These are phyloP conservation scores for Lasioglossum malachurum DNA, from an alignment of 2,888 invertebrate genomes.

Conservation along the genomic window DNA sequence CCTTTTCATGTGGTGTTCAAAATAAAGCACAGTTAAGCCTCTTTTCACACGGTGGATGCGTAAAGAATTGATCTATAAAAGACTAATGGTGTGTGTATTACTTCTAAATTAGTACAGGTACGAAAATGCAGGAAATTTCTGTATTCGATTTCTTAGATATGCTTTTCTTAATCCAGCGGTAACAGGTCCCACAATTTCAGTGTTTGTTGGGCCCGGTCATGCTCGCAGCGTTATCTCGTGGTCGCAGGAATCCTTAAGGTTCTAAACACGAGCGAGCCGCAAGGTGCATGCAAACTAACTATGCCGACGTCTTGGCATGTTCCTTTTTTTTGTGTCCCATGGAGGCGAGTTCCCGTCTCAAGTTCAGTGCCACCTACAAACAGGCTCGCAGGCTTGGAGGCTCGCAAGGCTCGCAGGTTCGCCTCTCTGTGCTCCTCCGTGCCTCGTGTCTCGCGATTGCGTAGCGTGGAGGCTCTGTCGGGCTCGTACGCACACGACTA, in stretches of 20 bases:
- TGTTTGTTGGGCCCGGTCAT: background rate
- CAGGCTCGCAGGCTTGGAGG: constrained; percentile 64
- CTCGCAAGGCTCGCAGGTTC: background rate
- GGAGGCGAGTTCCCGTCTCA: constrained; percentile 69
- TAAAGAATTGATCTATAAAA: no score
- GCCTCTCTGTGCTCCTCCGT: background rate
- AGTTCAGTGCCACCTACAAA: constrained; percentile 76
- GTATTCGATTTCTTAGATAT: no score
- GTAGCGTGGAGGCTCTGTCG: constrained; percentile 30
- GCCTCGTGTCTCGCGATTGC: background rate
- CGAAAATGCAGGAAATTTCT: no score
- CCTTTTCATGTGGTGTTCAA: no score
- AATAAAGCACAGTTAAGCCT: no score
- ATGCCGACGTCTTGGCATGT: constrained; percentile 33
- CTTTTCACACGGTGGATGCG: no score
- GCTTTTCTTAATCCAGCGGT: no score
- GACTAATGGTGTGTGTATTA: no score
- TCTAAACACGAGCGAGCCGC: constrained; percentile 52
- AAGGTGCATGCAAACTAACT: constrained; percentile 70
- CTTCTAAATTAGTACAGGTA: no score
- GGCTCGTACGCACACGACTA: constrained; percentile 42
- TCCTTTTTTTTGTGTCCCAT: constrained; percentile 55
- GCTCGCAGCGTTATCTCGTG: constrained; percentile 22
- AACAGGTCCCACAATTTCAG: background rate
- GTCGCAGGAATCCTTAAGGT: constrained; percentile 15